phyloP scores from a whole-genome alignment of 2,113 vertebrate species.

The Salvelinus alpinus region DNA sequence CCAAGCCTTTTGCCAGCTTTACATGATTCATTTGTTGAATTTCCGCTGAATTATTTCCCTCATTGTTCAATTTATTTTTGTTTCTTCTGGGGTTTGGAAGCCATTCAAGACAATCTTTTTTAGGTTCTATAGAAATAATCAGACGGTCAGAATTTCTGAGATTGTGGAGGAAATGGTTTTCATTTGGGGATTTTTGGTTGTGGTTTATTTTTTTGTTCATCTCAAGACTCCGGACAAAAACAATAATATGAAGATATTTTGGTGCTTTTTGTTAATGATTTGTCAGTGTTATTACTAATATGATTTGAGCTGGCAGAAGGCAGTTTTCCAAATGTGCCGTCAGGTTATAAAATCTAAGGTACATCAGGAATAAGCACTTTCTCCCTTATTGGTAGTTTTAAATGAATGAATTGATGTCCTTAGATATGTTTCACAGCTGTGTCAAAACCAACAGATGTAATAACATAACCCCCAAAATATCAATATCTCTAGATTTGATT shows the following conservation, averaged over 20 bases:
- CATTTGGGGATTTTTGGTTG: slow-evolving; percentile 18
- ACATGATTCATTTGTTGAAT: slow-evolving; percentile 34
- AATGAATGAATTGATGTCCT: slow-evolving; percentile 38
- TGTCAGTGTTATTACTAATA: slow-evolving; percentile 61
- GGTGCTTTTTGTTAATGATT: slow-evolving; percentile 46
- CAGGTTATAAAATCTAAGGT: slow-evolving; percentile 64
- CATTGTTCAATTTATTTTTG: slow-evolving; percentile 20
- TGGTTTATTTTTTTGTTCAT: slow-evolving; percentile 26
- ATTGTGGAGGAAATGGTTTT: slow-evolving; percentile 28
- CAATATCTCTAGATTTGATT: slow-evolving; percentile 48
- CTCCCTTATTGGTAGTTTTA: slow-evolving; percentile 35
- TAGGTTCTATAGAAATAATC: slow-evolving; percentile 38
- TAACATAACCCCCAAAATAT: slow-evolving; percentile 41
- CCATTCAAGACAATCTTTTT: slow-evolving; percentile 39
- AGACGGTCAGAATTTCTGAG: slow-evolving; percentile 27
- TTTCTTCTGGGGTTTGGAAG: slow-evolving; percentile 28
- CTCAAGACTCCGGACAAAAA: slow-evolving; percentile 71
- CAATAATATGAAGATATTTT: slow-evolving; percentile 69
- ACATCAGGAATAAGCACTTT: slow-evolving; percentile 77
- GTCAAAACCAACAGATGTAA: slow-evolving; percentile 39
- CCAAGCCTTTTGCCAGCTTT: slow-evolving; percentile 66
- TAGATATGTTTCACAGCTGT: slow-evolving; percentile 58
- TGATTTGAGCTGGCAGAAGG: slow-evolving; percentile 67
- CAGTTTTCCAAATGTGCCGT: slow-evolving; percentile 61
- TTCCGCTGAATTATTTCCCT: slow-evolving; percentile 15